A percentile compares a stretch with the other conserved stretches of the same genome.
Conservation (phyloP, 64 coral and sea anemone genomes). For the Catalaphyllia jardinei region DNA sequence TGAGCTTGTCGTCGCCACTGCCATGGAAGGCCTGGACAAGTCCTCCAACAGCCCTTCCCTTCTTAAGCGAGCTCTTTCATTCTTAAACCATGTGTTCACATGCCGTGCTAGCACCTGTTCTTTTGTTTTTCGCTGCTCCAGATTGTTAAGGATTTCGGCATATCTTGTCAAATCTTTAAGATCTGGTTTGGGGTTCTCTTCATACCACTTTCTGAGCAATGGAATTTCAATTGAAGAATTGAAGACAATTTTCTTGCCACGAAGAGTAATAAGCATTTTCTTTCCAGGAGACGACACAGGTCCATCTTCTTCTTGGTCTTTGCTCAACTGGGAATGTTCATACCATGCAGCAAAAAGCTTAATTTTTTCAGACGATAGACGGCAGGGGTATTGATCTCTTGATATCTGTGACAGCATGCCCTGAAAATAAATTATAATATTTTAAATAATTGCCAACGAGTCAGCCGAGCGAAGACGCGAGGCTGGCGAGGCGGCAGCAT, state of each 20-base stretch:
- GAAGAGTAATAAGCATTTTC: slow-evolving; percentile 49
- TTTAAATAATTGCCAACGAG: too few relatives aligned
- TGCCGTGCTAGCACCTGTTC: slow-evolving; percentile 84
- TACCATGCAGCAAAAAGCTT: slow-evolving; percentile 95
- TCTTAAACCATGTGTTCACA: slow-evolving; percentile 99
- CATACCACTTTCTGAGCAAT: slow-evolving; percentile 81
- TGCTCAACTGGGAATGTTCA: slow-evolving; percentile 71
- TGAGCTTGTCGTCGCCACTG: slow-evolving; percentile 4
- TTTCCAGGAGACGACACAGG: slow-evolving; percentile 45
- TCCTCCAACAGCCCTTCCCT: slow-evolving; percentile 79
- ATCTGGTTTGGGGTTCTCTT: slow-evolving; percentile 81
- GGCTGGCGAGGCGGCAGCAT: too few relatives aligned
- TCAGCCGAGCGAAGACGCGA: too few relatives aligned
- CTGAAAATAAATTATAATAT: slow-evolving; percentile 17
- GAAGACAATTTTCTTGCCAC: slow-evolving; percentile 98
- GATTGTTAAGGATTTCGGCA: slow-evolving; percentile 81
- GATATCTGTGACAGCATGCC: slow-evolving; percentile 99
- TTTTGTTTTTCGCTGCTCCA: slow-evolving; percentile 70
- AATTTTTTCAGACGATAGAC: slow-evolving; percentile 87
- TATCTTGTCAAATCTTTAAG: slow-evolving; percentile 76
- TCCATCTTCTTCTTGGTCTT: slow-evolving; percentile 69
- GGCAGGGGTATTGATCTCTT: slow-evolving; percentile 92
- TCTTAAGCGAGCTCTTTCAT: slow-evolving; percentile 88
- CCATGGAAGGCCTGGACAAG: slow-evolving; percentile 89
- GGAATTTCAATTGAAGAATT: slow-evolving; percentile 87